Conservation (phyloP, 2,113 vertebrate genomes). For the Corythornis madagascariensis region DNA sequence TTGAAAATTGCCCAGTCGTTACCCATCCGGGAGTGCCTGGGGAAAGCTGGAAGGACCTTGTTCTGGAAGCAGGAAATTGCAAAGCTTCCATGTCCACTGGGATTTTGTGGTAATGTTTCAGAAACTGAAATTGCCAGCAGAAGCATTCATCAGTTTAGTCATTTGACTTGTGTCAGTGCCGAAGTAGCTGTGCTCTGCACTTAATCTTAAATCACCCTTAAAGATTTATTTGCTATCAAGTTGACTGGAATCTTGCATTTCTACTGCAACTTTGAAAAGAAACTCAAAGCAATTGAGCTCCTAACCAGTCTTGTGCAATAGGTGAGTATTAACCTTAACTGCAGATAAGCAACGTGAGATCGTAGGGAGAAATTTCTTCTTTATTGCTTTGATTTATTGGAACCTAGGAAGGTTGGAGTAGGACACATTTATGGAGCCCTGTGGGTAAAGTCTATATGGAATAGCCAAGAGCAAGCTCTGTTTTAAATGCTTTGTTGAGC, state of each 20-base stretch:
- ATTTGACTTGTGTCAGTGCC: background rate
- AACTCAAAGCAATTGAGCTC: background rate
- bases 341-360: background rate
- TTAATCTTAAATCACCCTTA: background rate
- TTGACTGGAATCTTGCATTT: background rate
- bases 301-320: background rate
- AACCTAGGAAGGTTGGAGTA: accelerated
- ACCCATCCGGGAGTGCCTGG: accelerated
- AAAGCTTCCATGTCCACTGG: background rate
- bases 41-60: background rate
- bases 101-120: background rate
- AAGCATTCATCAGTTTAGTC: background rate
- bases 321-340: background rate
- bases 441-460: background rate
- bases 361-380: background rate
- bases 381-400: background rate
- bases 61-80: background rate
- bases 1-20: background rate
- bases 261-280: background rate
- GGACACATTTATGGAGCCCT: background rate
- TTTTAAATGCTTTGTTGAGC: background rate
- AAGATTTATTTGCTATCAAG: background rate
- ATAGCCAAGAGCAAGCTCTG: background rate
- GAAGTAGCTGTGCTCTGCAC: background rate
- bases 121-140: background rate